Evolutionary conservation across 2,797 vertebrate species (phyloP), one percentile per base, ranked within the genome.

Genomic region (Sebastes itinus): DNA sequence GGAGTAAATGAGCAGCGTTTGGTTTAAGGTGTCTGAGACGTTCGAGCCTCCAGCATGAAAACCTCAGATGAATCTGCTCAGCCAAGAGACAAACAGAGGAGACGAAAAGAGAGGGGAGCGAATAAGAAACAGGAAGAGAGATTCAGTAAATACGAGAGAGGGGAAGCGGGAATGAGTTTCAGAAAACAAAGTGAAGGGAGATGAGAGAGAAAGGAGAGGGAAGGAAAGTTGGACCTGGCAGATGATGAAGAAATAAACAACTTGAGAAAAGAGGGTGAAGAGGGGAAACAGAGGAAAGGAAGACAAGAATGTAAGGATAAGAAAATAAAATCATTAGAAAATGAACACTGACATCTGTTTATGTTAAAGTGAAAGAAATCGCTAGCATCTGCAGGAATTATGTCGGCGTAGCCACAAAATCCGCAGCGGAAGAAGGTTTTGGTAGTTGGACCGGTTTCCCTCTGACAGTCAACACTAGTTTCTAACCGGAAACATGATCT

Each of bases 11-110:
- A 87, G 55, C 49, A 75, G 73, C 52, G 62, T 35, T 62, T 80
- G 82, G 64, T 88, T 72, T 83, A 56, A 87, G 83, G 89, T 85
- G 83, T 84, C 81, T 78, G 63, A 82, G 64, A 66, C 23, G 8
- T 79, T 87, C 6, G 14, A 16, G 71, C 84, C 85, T 58, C 14
- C 0, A 83, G 89, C 81, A 3, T 27, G 30, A 66, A 87, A 86
- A 84, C 59, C 84, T 88, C 54, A 82, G 74, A 83, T 68, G 68
- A 82, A 87, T 75, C 64, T 67, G 20, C 72, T 86, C 80, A 77
- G 72, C 38, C 33, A 54, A 46, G 75, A 87, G 46, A 84, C 49
- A 49, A 80, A 75, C n/a, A 65, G 32, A 81, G 78, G 64, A 75
- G 52, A 75, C 6, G 49, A 60, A 6, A 32, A 35, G 20, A 70